Evolutionary conservation across 2,113 vertebrate species (phyloP), one percentile per base, ranked within the genome.

Genomic region (Rhinogobius similis): DNA sequence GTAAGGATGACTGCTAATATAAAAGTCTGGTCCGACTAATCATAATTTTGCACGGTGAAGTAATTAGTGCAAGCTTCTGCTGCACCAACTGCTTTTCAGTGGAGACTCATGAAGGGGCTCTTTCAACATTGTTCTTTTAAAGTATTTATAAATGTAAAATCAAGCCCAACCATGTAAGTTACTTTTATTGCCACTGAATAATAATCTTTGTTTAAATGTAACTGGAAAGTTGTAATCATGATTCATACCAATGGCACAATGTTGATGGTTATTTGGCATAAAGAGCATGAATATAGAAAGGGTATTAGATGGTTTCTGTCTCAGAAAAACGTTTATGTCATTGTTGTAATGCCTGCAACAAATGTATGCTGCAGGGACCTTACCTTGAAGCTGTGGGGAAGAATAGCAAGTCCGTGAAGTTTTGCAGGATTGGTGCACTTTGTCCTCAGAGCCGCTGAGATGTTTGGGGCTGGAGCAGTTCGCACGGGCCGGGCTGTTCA

Each of bases 11-110:
- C 86, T 91, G 88, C 89, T 87, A 85, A 90, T 92, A 88, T 77
- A 88, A 90, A 88, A 91, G 85, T 87, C 79, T 84, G 84, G 85
- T 91, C 86, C 84, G 81, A 81, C 82, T 90, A 87, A 92, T 92
- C 87, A 91, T 89, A 84, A 90, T 84, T 89, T 87, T 87, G 88
- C 78, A 87, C 41, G 63, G 50, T 77, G 72, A 77, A 81, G 81
- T 89, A 91, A 91, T 90, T 90, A 86, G 82, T 76, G 74, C 80
- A 84, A 73, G 75, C 79, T 63, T 69, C 82, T 82, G n/a, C n/a
- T 77, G 9, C 32, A 36, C 62, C 73, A 82, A 79, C 72, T 79
- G 71, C 52, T 66, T 78, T 71, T 73, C 83, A 82, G 82, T 89
- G 89, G 86, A 88, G 79, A 77, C 70, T 41, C 62, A 55, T 64